Conservation (phyloP, 2,797 vertebrate species). For the Etheostoma perlongum region DNA sequence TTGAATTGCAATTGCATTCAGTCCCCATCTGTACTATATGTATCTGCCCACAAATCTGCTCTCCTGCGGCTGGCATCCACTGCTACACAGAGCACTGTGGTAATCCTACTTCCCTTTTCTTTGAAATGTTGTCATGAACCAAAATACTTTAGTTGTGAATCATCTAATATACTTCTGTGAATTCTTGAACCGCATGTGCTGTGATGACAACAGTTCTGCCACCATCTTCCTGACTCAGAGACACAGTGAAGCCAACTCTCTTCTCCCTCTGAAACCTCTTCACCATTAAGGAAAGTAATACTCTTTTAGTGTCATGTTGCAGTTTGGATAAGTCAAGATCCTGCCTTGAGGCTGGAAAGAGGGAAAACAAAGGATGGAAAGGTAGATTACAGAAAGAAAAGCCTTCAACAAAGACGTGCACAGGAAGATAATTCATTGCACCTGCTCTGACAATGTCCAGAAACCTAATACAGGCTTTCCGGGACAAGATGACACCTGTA, state of each 20-base stretch:
- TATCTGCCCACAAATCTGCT: slow-evolving; percentile 45
- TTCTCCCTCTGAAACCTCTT: slow-evolving; percentile 22
- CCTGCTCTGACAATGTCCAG: slow-evolving; percentile 73
- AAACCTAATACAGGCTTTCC: slow-evolving; percentile 66
- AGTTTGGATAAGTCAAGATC: slow-evolving; percentile 48
- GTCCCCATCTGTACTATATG: slow-evolving; percentile 14
- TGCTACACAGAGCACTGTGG: slow-evolving; percentile 34
- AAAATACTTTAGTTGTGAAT: slow-evolving; percentile 43
- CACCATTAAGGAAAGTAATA: slow-evolving; percentile 30
- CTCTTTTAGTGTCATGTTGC: slow-evolving; percentile 50
- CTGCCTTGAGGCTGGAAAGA: slow-evolving; percentile 48
- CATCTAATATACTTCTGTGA: slow-evolving; percentile 64
- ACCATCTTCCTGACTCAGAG: slow-evolving; percentile 27
- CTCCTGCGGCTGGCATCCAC: slow-evolving; percentile 22
- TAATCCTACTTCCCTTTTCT: slow-evolving; percentile 67
- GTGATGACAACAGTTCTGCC: slow-evolving; percentile 36
- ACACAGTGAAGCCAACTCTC: slow-evolving; percentile 2
- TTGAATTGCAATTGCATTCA: slow-evolving; percentile 17
- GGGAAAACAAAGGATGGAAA: slow-evolving; percentile 36
- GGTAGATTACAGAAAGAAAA: slow-evolving; percentile 47
- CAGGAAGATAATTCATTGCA: slow-evolving; percentile 69
- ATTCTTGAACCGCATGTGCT: slow-evolving; percentile 35
- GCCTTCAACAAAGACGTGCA: slow-evolving; percentile 50
- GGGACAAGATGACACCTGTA: slow-evolving; percentile 66
- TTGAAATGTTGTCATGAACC: slow-evolving; percentile 49